Percentiles rank a stretch among this genome's conserved stretches.
phyloP scores from a whole-genome alignment of 2,797 vertebrate genomes.

The Avahi laniger region DNA sequence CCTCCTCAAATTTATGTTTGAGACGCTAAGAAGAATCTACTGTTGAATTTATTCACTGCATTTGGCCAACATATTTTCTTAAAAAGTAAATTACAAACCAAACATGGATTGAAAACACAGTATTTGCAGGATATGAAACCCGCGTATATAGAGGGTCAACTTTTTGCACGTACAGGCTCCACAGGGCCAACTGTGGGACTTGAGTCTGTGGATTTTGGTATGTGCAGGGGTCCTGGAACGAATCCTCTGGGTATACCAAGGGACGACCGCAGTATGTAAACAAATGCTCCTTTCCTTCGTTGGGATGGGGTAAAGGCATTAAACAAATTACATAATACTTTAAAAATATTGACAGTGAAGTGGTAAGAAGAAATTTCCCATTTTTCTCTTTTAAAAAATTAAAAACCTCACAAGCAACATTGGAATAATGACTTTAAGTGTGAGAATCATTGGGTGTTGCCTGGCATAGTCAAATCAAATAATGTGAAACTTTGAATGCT shows the following conservation, averaged over 20 bases:
- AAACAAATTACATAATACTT: conserved; percentile 4
- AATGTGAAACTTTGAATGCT: not conserved
- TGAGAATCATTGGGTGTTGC: conserved; percentile 5
- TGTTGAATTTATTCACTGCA: not conserved
- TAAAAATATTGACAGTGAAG: not conserved
- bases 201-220: not conserved
- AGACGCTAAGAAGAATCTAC: not conserved
- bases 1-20: not conserved
- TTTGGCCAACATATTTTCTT: not conserved
- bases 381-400: not conserved
- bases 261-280: not conserved
- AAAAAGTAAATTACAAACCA: not conserved
- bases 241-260: not conserved
- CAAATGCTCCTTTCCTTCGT: not conserved
- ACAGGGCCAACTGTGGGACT: not conserved
- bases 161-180: not conserved
- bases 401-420: not conserved
- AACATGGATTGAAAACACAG: not conserved
- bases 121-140: not conserved
- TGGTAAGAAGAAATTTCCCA: not conserved
- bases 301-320: not conserved
- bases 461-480: not conserved
- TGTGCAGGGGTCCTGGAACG: not conserved
- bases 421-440: conserved; percentile 2
- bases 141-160: not conserved